These are phyloP conservation scores for Chaetops frenatus DNA, from an alignment of 2,113 vertebrate genomes.

Conservation along the genomic window DNA sequence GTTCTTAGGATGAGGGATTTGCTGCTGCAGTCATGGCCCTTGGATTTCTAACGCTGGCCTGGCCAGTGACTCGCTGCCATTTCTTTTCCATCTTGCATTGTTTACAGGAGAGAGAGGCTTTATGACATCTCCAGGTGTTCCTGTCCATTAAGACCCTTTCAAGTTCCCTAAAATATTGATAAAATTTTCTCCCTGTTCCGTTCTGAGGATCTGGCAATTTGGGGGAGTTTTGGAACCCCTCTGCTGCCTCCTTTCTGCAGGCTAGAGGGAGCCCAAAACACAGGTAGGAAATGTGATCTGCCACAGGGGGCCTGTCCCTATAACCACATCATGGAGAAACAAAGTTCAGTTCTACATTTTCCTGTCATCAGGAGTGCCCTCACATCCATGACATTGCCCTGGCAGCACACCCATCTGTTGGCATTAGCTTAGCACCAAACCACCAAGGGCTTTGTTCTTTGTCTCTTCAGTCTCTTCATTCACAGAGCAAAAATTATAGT, in stretches of 20 bases:
- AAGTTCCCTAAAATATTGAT: background rate
- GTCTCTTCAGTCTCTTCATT: background rate
- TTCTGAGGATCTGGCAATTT: background rate
- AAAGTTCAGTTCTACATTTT: background rate
- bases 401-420: accelerated
- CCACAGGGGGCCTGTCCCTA: background rate
- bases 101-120: background rate
- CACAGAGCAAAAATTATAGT: background rate
- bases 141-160: background rate
- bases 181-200: background rate
- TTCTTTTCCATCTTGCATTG: background rate
- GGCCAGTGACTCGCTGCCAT: background rate
- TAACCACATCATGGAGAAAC: background rate
- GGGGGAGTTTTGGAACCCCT: background rate
- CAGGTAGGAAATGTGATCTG: background rate
- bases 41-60: background rate
- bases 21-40: background rate
- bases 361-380: background rate
- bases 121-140: background rate
- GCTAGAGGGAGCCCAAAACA: background rate
- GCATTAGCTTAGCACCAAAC: background rate
- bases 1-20: background rate
- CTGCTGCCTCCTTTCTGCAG: background rate
- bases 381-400: background rate
- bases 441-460: background rate